A percentile compares a stretch with the other conserved stretches of the same genome.
Conservation (phyloP, 1,140 invertebrate genomes). For the Danaus plexippus region DNA sequence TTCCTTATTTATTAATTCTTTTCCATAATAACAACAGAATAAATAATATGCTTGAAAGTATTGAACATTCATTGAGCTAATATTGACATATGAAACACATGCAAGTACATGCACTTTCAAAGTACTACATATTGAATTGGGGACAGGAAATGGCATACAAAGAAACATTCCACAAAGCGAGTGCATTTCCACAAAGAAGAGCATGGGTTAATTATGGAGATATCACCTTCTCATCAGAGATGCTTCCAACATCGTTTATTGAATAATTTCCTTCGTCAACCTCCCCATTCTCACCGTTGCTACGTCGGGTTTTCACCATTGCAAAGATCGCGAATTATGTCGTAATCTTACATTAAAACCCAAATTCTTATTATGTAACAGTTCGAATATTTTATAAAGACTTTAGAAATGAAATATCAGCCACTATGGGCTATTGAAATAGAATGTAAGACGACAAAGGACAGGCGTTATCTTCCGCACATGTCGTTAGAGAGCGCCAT, state of each 20-base stretch:
- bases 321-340: conserved; percentile 40
- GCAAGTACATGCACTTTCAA: conserved; percentile 21
- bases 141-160: conserved; percentile 51
- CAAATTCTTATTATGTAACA: conserved; percentile 48
- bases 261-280: conserved; percentile 66
- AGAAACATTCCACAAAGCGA: conserved; percentile 36
- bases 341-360: conserved; percentile 46
- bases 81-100: conserved; percentile 14
- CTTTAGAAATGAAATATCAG: conserved; percentile 31
- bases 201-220: conserved; percentile 38
- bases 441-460: conserved; percentile 51
- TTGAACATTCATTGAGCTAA: not conserved
- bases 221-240: conserved; percentile 69
- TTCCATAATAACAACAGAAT: no score
- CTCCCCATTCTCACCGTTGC: conserved; percentile 69
- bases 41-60: no score
- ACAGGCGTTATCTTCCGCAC: conserved; percentile 59
- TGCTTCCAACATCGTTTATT: conserved; percentile 63
- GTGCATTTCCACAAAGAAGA: conserved; percentile 28
- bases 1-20: no score
- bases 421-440: conserved; percentile 33
- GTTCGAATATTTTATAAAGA: conserved; percentile 33
- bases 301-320: conserved; percentile 71
- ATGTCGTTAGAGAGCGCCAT: conserved; percentile 65
- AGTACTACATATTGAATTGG: conserved; percentile 29